These are phyloP conservation scores for Himantopus leucocephalus DNA, from an alignment of 2,113 vertebrate genomes.

Conservation along the genomic window DNA sequence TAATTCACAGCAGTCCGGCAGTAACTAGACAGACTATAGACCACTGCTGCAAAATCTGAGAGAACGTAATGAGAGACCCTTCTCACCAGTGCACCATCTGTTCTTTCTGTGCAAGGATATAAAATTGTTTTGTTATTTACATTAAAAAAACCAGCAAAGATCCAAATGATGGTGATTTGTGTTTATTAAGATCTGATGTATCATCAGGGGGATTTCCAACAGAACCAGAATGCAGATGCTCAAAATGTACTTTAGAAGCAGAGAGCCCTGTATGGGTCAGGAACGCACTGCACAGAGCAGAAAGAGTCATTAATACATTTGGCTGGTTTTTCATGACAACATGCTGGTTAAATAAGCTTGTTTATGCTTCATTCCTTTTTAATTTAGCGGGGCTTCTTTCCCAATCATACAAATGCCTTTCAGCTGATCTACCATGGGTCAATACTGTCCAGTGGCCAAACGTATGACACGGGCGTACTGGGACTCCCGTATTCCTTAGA, in stretches of 20 bases:
- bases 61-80: neutral
- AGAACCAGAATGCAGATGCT: neutral
- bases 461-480: neutral
- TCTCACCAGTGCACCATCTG: slow-evolving; percentile 43
- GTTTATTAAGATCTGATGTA: neutral
- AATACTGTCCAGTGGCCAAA: neutral
- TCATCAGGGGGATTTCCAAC: neutral
- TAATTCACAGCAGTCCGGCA: neutral
- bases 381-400: neutral
- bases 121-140: slow-evolving; percentile 21
- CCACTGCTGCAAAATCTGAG: neutral
- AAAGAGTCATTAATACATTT: neutral
- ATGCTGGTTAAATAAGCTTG: neutral
- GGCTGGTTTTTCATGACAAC: neutral
- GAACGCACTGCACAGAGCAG: neutral
- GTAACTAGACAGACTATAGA: neutral
- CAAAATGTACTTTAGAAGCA: neutral
- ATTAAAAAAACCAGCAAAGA: neutral
- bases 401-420: neutral
- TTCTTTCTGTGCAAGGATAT: neutral
- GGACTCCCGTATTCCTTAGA: neutral
- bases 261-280: neutral
- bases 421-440: neutral
- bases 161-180: neutral
- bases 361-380: neutral